Evolutionary conservation across 2,888 invertebrate genomes (phyloP).

Genomic region (Nemotelus pantherinus): DNA sequence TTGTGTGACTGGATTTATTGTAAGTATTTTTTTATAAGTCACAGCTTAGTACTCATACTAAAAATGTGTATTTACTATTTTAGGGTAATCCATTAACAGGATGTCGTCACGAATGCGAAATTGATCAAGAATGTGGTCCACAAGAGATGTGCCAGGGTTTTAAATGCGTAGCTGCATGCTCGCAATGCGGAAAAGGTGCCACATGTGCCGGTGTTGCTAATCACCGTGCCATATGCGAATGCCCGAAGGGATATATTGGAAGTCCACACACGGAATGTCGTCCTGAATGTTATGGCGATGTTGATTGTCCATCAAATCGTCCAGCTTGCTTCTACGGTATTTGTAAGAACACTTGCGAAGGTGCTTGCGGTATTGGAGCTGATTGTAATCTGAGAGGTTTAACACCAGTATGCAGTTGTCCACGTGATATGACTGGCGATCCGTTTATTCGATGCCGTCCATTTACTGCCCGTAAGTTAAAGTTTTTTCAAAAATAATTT

Average conservation of each 20-base stretch:
- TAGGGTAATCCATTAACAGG: constrained; percentile 80
- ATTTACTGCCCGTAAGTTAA: constrained; percentile 76
- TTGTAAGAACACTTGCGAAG: constrained; percentile 84
- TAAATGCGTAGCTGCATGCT: constrained; percentile 81
- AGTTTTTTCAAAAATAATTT: neutral
- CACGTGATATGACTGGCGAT: constrained; percentile 87
- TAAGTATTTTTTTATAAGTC: constrained; percentile 55
- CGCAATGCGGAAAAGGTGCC: constrained; percentile 80
- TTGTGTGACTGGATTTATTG: constrained; percentile 76
- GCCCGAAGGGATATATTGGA: constrained; percentile 84
- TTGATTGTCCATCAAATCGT: constrained; percentile 80
- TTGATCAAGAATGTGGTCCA: constrained; percentile 76
- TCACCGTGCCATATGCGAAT: constrained; percentile 81
- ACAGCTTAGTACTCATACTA: neutral
- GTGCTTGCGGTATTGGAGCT: constrained; percentile 81
- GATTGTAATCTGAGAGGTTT: constrained; percentile 81
- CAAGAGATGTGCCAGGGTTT: constrained; percentile 78
- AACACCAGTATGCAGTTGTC: constrained; percentile 87
- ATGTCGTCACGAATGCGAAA: constrained; percentile 85
- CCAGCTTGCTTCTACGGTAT: constrained; percentile 84
- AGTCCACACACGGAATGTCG: constrained; percentile 80
- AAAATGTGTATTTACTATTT: constrained; percentile 28
- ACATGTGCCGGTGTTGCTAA: constrained; percentile 79
- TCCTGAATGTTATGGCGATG: constrained; percentile 82
- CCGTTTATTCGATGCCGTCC: constrained; percentile 84